Base-by-base conservation (phyloP, 2,888 invertebrate genomes). In the Mythimna lalbum region DNA sequence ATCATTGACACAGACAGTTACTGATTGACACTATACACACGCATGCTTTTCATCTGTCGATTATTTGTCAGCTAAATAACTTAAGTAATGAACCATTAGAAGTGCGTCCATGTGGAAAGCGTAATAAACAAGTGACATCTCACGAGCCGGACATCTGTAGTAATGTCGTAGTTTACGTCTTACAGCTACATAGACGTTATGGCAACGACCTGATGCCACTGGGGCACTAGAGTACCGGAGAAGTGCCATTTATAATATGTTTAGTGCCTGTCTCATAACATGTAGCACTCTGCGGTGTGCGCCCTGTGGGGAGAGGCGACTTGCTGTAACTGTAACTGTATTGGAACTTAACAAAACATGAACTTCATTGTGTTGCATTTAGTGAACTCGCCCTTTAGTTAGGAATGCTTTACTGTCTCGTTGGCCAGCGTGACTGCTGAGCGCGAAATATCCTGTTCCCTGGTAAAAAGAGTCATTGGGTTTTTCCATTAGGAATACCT, bases 121-220 rank as follows among this genome's bases (percentile, higher is more conserved):
- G 57, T 60, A 31, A 53, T 36, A 50, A 66, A 56, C 50, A 50
- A 33, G n/a, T 59, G 49, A 23, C 43, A 33, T 73, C 31, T 50
- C 56, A 39, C 55, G 49, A 61, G 31, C 27, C 53, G 43, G 47
- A 65, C 33, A 57, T 60, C 59, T 65, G 23, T 17, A 61, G 27
- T 71, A 65, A 71, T 63, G 43, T 63, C 59, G 21, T 19, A 71
- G 27, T 76, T 76, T 60, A 76, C 53, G 53, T 59, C 33, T 3
- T 31, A 59, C 70, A 0, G 55, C 61, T 17, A 64, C 62, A 65
- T 47, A 39, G 36, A 39, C 43, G 14, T 53, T 57, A 19, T 21
- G 39, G 50, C 55, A 21, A 47, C 52, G 52, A 36, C 49, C 23
- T 19, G 39, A 43, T 21, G 76, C n/a, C 63, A 39, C 71, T 21